phyloP scores from a whole-genome alignment of 1,140 invertebrate genomes.

The Bombus huntii region DNA sequence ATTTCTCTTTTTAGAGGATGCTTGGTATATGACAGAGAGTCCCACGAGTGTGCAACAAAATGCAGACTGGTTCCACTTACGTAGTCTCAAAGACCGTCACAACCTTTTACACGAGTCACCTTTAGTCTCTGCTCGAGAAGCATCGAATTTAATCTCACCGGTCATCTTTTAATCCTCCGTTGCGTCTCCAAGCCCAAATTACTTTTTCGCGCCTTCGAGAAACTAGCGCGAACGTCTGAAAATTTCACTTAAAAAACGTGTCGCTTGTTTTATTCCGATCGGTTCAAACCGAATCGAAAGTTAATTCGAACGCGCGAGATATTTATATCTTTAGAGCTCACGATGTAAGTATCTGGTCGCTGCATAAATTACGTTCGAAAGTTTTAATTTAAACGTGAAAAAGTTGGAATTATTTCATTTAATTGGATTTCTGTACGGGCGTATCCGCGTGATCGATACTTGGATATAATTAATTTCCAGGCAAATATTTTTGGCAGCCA shows the following conservation, averaged over 20 bases:
- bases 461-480: no score
- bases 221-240: neutral
- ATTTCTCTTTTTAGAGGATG: neutral
- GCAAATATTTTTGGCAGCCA: no score
- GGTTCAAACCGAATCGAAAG: no score
- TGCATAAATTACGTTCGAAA: no score
- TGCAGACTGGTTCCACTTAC: neutral
- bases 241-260: neutral
- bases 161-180: no score
- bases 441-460: no score
- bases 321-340: no score
- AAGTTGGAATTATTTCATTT: neutral
- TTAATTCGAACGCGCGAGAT: no score
- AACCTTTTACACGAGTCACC: neutral
- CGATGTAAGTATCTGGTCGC: no score
- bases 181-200: neutral
- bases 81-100: conserved; percentile 8
- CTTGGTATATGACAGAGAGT: no score
- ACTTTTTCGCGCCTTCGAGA: neutral
- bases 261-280: no score
- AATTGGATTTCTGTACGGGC: neutral
- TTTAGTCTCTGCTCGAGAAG: neutral
- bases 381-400: neutral
- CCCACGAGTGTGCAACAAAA: neutral
- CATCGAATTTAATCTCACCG: neutral